Evolutionary conservation across 2,888 invertebrate species (phyloP).

Genomic region (Dryobota labecula): DNA sequence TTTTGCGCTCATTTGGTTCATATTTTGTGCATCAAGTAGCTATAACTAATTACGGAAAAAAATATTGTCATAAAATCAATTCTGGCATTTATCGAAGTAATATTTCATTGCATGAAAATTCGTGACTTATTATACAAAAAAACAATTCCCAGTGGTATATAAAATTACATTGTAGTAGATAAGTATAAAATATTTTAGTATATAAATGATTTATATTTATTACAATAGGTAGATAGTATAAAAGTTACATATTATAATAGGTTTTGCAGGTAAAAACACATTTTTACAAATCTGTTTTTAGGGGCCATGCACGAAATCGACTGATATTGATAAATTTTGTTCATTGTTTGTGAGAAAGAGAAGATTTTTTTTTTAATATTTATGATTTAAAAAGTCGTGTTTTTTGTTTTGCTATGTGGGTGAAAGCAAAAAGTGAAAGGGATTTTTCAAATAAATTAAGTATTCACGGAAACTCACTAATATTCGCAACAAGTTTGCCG

Average conservation of each 20-base stretch:
- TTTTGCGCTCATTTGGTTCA: constrained; percentile 42
- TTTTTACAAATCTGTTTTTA: too few relatives aligned
- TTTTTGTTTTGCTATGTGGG: too few relatives aligned
- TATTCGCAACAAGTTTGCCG: too few relatives aligned
- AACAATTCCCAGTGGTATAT: constrained; percentile 45
- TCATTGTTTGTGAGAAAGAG: too few relatives aligned
- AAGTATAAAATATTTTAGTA: constrained; percentile 63
- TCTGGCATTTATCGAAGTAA: constrained; percentile 9
- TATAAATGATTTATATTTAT: constrained; percentile 58
- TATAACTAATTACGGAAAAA: neutral
- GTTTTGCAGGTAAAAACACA: constrained; percentile 49
- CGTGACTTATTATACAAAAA: constrained; percentile 23
- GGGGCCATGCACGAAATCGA: too few relatives aligned
- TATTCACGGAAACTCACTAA: too few relatives aligned
- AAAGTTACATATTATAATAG: constrained; percentile 51
- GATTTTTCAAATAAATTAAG: too few relatives aligned
- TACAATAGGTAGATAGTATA: constrained; percentile 55
- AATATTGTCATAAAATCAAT: constrained; percentile 8
- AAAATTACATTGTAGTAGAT: constrained; percentile 53
- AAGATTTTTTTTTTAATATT: constrained; percentile 19
- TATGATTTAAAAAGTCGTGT: too few relatives aligned
- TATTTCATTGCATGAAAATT: constrained; percentile 43
- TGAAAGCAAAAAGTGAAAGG: too few relatives aligned
- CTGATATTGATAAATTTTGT: too few relatives aligned
- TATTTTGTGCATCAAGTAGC: constrained; percentile 43